Evolutionary conservation across 2,797 vertebrate genomes (phyloP), one percentile per base, ranked within the genome.

Genomic region (Ataeniobius toweri): DNA sequence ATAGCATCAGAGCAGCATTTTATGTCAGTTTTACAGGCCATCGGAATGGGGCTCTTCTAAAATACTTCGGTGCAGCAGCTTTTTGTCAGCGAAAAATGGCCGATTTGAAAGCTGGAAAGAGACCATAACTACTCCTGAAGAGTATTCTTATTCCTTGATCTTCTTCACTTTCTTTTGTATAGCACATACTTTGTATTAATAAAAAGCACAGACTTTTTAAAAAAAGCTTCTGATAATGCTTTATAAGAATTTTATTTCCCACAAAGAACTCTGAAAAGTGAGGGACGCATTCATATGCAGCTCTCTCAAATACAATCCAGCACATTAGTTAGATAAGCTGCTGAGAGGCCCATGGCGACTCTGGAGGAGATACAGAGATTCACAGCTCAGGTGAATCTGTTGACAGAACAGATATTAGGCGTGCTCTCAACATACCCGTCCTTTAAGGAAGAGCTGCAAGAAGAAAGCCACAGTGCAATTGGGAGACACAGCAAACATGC

Each of bases 61-160:
- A n/a, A 73, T 55, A 71, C 63, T 72, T 81, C 46, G 78, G 70
- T 65, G 76, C 79, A 82, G 74, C 26, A 4, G 83, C 86, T 83
- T 69, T 20, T 71, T 50, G 77, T 28, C 26, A 26, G 79, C 6
- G 67, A 63, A 67, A 63, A 39, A 53, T 46, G n/a, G 16, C n/a
- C 22, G 26, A 55, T 53, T 10, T 46, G 48, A 0, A 50, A 68
- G 10, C n/a, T 14, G 18, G 1, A 6, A n/a, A 70, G 18, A 24
- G n/a, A 63, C 41, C 2, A 77, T 36, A 77, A 31, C 16, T 28
- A n/a, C 7, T n/a, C n/a, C 68, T 51, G 4, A 39, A 39, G 48
- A 68, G 10, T 68, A 24, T 41, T 10, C 3, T 13, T n/a, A 5
- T 24, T 5, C 13, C 2, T 44, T 22, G 31, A 24, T 65, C 8